These are phyloP conservation scores for Physeter macrocephalus DNA, from an alignment of 2,113 vertebrate species.

Conservation along the genomic window DNA sequence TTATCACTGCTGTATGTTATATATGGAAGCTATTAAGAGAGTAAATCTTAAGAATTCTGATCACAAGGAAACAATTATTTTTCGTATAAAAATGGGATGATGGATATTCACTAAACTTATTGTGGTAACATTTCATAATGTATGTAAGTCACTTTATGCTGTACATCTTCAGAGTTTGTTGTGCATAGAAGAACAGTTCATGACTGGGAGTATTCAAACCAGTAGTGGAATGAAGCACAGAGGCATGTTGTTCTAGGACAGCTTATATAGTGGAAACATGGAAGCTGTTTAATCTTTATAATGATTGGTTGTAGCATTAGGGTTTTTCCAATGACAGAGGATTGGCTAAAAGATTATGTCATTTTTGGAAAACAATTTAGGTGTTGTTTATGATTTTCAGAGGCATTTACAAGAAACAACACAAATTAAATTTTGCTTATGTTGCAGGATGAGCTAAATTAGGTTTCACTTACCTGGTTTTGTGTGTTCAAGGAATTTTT, in stretches of 20 bases:
- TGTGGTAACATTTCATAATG: background rate
- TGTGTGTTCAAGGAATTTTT: background rate
- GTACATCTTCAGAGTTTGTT: background rate
- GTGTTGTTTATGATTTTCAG: background rate
- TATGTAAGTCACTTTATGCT: background rate
- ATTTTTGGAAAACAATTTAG: background rate
- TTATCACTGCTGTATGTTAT: background rate
- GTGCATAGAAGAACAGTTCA: background rate
- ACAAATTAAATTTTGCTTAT: background rate
- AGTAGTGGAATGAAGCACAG: background rate
- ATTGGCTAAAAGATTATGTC: background rate
- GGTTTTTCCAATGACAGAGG: background rate
- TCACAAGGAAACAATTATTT: background rate
- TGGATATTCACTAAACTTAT: background rate
- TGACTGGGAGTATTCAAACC: background rate
- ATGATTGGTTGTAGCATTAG: background rate
- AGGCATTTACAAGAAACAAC: background rate
- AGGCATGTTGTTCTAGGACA: background rate
- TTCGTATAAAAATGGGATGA: background rate
- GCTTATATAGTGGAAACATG: background rate
- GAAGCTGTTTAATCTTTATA: background rate
- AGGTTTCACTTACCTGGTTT: background rate
- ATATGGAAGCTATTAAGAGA: background rate
- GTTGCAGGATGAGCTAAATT: background rate
- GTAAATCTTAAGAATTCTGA: background rate